phyloP scores from a whole-genome alignment of 2,888 invertebrate species.

The Physocephala rufipes region DNA sequence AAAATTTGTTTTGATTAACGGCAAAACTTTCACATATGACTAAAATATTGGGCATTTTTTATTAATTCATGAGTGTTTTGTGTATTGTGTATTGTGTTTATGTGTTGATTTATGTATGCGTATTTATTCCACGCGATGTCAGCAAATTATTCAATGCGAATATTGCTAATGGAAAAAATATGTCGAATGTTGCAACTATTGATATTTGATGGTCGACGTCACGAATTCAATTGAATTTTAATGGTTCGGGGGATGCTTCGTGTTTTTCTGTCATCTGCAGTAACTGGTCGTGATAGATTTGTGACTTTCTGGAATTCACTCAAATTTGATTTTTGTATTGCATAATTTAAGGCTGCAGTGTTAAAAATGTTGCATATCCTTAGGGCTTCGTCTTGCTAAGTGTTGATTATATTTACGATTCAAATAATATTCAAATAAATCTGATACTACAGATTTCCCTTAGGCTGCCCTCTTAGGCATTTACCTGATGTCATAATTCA shows the following conservation, averaged over 20 bases:
- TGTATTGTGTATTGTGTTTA: not conserved
- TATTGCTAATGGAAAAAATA: slow-evolving; percentile 3
- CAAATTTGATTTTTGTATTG: no score
- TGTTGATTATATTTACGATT: no score
- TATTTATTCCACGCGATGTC: not conserved
- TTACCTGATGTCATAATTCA: no score
- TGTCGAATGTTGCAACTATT: not conserved
- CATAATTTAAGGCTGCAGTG: no score
- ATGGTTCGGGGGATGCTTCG: not conserved
- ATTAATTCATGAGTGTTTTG: not conserved
- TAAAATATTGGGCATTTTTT: not conserved
- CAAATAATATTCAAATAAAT: no score
- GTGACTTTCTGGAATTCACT: no score
- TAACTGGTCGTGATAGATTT: not conserved
- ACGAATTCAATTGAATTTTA: slow-evolving; percentile 8
- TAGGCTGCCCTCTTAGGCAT: no score
- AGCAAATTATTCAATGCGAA: not conserved
- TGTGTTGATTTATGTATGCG: not conserved
- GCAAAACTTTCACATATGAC: no score
- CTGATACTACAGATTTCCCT: no score
- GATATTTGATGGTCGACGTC: not conserved
- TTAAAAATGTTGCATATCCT: no score
- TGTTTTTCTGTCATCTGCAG: not conserved
- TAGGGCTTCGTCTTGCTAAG: no score
- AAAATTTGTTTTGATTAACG: no score